Evolutionary conservation across 2,113 vertebrate species (phyloP), one percentile per base, ranked within the genome.

Genomic region (Clarias batrachus): DNA sequence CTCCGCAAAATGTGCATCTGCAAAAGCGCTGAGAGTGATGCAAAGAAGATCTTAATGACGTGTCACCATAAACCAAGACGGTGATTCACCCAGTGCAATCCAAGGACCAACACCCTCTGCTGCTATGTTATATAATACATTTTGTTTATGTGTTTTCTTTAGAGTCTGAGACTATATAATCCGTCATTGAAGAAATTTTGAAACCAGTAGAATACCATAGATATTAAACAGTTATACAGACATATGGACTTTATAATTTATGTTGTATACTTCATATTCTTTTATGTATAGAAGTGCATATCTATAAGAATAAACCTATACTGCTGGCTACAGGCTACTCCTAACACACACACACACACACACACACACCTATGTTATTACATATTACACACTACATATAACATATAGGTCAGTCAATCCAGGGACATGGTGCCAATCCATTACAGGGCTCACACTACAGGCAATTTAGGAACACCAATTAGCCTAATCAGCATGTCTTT

Each of bases 1-100:
- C 85, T 81, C 73, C 78, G 54, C 85, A 86, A 85, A 63, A 68
- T 52, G 33, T 86, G 85, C 78, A 81, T 86, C 77, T 81, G 85
- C 79, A 86, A 63, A 86, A 81, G 66, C 37, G 56, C 56, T 23
- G 77, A 80, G 77, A 73, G 62, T 68, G 85, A 86, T 86, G 77
- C 85, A 70, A 86, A 86, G 76, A 52, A 80, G 80, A 62, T 71
- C 68, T 25, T 81, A 73, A 81, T 86, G 77, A 86, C 85, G 78
- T 71, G 85, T 86, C 85, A 41, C 85, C 85, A 70, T 86, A 48
- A 85, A 85, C 62, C 60, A 73, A 59, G 85, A 71, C 68, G 59
- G 79, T 73, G 79, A 74, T 82, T 86, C 85, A 86, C 37, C 85
- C 57, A 52, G 56, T 62, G 79, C 85, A 81, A 63, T 60, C 76